Conservation (phyloP, 2,113 vertebrate species). For the Blennius ocellaris region DNA sequence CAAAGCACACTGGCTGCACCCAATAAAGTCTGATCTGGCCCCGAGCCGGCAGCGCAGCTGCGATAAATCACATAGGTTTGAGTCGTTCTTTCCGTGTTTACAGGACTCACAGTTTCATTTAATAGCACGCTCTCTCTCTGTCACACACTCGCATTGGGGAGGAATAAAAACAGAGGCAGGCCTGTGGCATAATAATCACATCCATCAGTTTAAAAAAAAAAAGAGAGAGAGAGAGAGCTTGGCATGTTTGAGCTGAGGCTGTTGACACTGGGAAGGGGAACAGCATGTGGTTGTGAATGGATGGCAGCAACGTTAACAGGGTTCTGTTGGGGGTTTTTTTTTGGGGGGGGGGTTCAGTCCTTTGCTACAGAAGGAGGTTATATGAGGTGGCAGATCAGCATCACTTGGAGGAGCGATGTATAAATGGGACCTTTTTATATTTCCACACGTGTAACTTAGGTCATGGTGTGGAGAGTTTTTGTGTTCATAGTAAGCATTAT, state of each 20-base stretch:
- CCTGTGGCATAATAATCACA: conserved; percentile 49
- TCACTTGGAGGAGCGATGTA: background rate
- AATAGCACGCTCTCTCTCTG: background rate
- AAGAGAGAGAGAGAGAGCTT: conserved; percentile 10
- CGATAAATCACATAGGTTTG: conserved; percentile 47
- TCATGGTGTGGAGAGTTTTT: background rate
- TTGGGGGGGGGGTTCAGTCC: background rate
- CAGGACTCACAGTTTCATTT: conserved; percentile 29
- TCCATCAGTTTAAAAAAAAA: conserved; percentile 34
- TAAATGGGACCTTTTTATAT: background rate
- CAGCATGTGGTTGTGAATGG: conserved; percentile 38
- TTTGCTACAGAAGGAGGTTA: background rate
- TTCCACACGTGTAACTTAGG: background rate
- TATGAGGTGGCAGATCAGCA: conserved; percentile 19
- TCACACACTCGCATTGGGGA: conserved; percentile 3
- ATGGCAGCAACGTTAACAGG: conserved; percentile 18
- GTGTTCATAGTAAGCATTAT: background rate
- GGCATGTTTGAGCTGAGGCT: conserved; percentile 20
- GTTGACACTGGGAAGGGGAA: conserved; percentile 36
- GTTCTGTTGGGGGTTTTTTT: too few relatives aligned
- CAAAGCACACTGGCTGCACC: conserved; percentile 42
- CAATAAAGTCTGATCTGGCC: conserved; percentile 56
- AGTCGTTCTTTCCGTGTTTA: conserved; percentile 51
- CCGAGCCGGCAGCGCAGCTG: conserved; percentile 41
- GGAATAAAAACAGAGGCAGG: conserved; percentile 36